Evolutionary conservation across 1,140 invertebrate genomes (phyloP).

Genomic region (Drosophila kikkawai): DNA sequence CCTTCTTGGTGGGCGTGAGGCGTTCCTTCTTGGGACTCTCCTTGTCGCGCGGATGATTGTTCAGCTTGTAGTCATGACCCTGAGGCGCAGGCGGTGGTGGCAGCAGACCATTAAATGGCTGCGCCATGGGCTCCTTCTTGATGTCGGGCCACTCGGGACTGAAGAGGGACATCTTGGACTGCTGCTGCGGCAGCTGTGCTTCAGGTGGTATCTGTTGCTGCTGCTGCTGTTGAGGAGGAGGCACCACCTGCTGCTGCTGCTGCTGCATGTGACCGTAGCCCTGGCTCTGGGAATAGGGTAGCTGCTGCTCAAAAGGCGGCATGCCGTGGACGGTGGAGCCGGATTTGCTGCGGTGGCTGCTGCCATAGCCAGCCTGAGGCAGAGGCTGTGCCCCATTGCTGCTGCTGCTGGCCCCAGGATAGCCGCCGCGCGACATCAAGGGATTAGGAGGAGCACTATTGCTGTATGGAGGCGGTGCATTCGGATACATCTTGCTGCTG

Average conservation of each 20-base stretch:
- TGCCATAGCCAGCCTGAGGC: constrained; percentile 42
- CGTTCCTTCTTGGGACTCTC: constrained; percentile 75
- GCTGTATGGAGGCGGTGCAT: constrained; percentile 63
- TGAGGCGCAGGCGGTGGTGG: constrained; percentile 50
- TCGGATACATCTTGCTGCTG: constrained; percentile 72
- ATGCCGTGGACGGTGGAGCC: constrained; percentile 74
- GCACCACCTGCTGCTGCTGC: constrained; percentile 25
- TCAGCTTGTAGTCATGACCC: constrained; percentile 67
- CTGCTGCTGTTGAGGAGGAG: constrained; percentile 26
- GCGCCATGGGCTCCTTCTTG: constrained; percentile 56
- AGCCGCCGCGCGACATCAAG: constrained; percentile 69
- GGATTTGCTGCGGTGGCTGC: constrained; percentile 71
- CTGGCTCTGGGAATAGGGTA: constrained; percentile 70
- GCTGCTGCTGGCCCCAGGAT: constrained; percentile 46
- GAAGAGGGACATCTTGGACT: constrained; percentile 71
- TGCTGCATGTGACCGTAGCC: constrained; percentile 66
- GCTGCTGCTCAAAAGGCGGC: constrained; percentile 68
- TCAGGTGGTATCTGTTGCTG: constrained; percentile 36
- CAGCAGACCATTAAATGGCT: constrained; percentile 65
- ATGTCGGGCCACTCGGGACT: constrained; percentile 81
- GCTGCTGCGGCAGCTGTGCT: constrained; percentile 8
- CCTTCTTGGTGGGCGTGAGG: constrained; percentile 73
- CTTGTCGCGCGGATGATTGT: constrained; percentile 66
- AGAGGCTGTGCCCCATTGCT: constrained; percentile 34
- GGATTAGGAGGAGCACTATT: constrained; percentile 60